Conservation (phyloP, 1,140 invertebrate genomes). For the Drosophila yakuba region DNA sequence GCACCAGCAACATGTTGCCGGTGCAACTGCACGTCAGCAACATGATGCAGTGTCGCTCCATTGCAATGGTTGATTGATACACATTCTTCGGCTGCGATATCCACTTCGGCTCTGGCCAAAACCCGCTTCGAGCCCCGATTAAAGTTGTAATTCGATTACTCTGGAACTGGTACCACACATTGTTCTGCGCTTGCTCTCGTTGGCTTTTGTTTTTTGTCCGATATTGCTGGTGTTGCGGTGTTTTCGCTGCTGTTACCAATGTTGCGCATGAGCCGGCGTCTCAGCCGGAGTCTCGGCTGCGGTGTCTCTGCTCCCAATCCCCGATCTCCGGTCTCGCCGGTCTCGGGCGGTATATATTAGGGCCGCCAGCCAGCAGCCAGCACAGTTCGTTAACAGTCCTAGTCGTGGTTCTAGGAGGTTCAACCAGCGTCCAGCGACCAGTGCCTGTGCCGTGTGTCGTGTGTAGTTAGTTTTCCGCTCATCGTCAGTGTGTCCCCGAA, state of each 20-base stretch:
- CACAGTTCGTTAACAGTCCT: conserved; percentile 85
- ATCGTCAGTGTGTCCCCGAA: conserved; percentile 31
- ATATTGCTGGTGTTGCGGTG: conserved; percentile 30
- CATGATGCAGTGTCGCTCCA: conserved; percentile 39
- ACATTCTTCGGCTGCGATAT: conserved; percentile 49
- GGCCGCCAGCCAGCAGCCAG: conserved; percentile 68
- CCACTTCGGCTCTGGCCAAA: conserved; percentile 65
- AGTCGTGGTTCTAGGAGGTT: conserved; percentile 85
- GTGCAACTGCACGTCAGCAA: conserved; percentile 41
- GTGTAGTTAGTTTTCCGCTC: conserved; percentile 57
- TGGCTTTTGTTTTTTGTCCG: conserved; percentile 40
- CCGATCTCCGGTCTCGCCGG: conserved; percentile 4
- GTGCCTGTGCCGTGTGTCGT: conserved; percentile 53
- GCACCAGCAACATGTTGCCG: conserved; percentile 36
- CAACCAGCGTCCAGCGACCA: conserved; percentile 74
- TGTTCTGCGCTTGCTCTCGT: conserved; percentile 74
- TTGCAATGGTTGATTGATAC: conserved; percentile 44
- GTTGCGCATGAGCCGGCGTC: conserved; percentile 42
- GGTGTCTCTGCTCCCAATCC: conserved; percentile 28
- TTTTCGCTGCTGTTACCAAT: conserved; percentile 24
- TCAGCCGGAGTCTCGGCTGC: conserved; percentile 7
- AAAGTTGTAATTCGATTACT: conserved; percentile 78
- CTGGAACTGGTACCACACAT: conserved; percentile 35
- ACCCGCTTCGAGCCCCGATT: conserved; percentile 76
- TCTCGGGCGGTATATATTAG: conserved; percentile 81